phyloP scores from a whole-genome alignment of 2,888 invertebrate species.

The Orthosia cruda region DNA sequence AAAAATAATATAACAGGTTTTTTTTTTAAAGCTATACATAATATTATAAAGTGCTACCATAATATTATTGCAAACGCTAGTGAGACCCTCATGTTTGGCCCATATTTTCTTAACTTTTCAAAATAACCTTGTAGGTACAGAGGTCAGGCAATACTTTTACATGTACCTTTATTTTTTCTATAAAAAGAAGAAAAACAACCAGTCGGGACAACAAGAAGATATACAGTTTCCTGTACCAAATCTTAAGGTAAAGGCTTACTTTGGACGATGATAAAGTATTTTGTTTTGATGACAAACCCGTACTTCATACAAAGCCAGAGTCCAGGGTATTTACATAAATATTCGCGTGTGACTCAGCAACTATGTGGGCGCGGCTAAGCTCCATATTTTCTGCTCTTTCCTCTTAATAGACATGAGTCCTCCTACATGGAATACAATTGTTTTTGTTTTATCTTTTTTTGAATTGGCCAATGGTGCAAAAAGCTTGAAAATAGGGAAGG shows the following conservation, averaged over 20 bases:
- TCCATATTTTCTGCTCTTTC: slow-evolving; percentile 40
- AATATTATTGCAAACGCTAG: background rate
- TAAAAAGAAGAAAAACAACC: slow-evolving; percentile 26
- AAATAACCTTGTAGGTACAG: background rate
- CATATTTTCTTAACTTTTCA: background rate
- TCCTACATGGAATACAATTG: background rate
- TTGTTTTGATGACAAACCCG: slow-evolving; percentile 24
- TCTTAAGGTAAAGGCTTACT: slow-evolving; percentile 37
- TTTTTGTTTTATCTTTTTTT: background rate
- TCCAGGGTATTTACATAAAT: slow-evolving; percentile 45
- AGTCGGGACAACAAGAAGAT: slow-evolving; percentile 21
- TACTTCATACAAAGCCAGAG: slow-evolving; percentile 19
- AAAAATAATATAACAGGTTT: no score
- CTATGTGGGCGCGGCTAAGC: slow-evolving; percentile 33
- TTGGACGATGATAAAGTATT: slow-evolving; percentile 32
- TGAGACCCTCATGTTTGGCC: background rate
- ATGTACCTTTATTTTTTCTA: background rate
- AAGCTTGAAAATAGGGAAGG: background rate
- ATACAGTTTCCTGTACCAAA: slow-evolving; percentile 34
- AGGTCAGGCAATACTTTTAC: background rate
- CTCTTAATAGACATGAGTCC: slow-evolving; percentile 6
- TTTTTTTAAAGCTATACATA: background rate
- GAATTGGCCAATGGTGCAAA: no score
- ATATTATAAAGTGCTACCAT: background rate
- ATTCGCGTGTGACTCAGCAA: slow-evolving; percentile 30